Base-by-base conservation (phyloP, 2,797 vertebrate species). In the Mormyrus hasselquistii region DNA sequence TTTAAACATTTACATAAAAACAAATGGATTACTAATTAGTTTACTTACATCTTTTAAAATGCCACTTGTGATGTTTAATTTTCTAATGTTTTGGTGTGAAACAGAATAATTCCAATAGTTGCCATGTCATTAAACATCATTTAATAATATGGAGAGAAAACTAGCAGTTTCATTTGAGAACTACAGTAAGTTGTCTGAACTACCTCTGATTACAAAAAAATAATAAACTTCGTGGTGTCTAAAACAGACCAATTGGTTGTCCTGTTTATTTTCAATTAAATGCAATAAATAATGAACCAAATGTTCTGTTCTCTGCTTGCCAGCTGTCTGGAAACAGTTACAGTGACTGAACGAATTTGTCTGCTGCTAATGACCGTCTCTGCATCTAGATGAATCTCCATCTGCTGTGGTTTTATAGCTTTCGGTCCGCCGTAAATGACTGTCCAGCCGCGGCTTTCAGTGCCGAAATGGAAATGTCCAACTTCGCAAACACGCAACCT, bases 231-330 rank as follows among this genome's bases (percentile, higher is more conserved):
- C 34, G 44, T 47, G 50, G 52, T 82, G 29, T 55, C 29, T 65
- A 89, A 52, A 57, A 59, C 29, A 41, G 85, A 86, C 29, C 29
- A 29, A 44, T 44, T 16, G 5, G 49, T 19, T 47, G 47, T 59
- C 47, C 53, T 52, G 49, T 88, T 85, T 29, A n/a, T 69, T 65
- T 65, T 50, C 59, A 44, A 62, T 86, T 65, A 86, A 19, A 34
- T 89, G 9, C 44, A 34, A 50, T 29, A 86, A 89, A 69, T 86
- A 38, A 53, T 19, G 44, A 89, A 25, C 83, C 8, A 84, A 59
- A 29, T 89, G 44, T 29, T 50, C 55, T 2, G 47, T 19, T 34
- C 84, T 65, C 16, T 14, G 34, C 55, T 47, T 34, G 16, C 44
- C 53, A 85, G 55, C 47, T 79, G 86, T 79, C 29, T 53, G 49